Base-by-base conservation (phyloP, 2,113 vertebrate species). In the Dromiciops gliroides region DNA sequence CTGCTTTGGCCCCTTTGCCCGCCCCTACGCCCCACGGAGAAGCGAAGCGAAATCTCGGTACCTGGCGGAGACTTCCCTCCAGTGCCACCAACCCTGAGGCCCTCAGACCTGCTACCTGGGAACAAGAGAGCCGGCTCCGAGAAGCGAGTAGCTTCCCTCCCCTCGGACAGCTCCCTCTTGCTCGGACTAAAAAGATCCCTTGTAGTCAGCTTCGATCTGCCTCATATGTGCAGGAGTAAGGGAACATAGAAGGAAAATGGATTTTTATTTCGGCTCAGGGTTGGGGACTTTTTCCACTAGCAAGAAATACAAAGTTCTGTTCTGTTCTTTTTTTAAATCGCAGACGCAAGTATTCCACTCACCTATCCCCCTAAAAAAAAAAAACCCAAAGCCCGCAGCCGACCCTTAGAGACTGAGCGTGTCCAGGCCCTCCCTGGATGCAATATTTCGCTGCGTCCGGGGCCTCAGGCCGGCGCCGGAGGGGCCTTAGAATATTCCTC, bases 401-500 rank as follows among this genome's bases (percentile, higher is more conserved):
- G 31, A 37, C 28, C 60, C 60, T 67, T 67, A n/a, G 60, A 67
- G 31, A 56, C 53, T 19, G 97, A 98, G 98, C 96, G 97, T 98
- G 97, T 96, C 97, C 95, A 95, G 97, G 90, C 97, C 60, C 94
- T 67, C 98, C 97, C 97, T 96, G 95, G 98, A 98, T 97, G 97
- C 98, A 98, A 98, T 98, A 98, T 99, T 99, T 99, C 98, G 98
- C 98, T 97, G 97, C 98, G 98, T 98, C 98, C 98, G 98, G 97
- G 97, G 97, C 98, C 97, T 98, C 95, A 89, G 89, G 89, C 89
- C 23, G 60, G 60, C 31, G 60, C 98, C 48, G 95, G 97, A 97
- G 98, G 98, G 98, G 98, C 92, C 98, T 99, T 98, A 98, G 98
- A 98, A 99, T 99, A 99, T 99, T 99, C 99, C 98, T 98, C 98